These are phyloP conservation scores for Oxyteleia sp. DNA, from an alignment of 2,888 invertebrate species.

Conservation along the genomic window DNA sequence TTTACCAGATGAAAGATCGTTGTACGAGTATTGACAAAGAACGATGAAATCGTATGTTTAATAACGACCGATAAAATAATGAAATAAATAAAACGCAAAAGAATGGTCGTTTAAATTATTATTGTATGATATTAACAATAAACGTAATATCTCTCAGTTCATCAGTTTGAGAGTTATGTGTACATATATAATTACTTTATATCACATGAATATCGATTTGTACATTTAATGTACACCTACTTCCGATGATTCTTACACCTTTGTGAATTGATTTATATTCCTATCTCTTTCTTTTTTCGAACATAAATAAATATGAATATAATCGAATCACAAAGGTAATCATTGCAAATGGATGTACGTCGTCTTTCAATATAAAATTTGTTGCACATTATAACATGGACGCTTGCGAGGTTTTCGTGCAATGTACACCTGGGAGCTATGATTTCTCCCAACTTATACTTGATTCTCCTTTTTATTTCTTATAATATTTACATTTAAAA, in stretches of 20 bases:
- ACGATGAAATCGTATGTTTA: not conserved
- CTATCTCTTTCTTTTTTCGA: too few relatives aligned
- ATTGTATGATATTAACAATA: slow-evolving; percentile 62
- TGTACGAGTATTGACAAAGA: slow-evolving; percentile 26
- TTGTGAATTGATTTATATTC: too few relatives aligned
- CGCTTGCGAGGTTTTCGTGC: slow-evolving; percentile 24
- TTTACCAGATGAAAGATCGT: slow-evolving; percentile 29
- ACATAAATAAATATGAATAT: too few relatives aligned
- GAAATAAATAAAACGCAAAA: too few relatives aligned
- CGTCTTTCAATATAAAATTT: slow-evolving; percentile 36
- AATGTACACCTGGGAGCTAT: too few relatives aligned
- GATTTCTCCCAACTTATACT: too few relatives aligned
- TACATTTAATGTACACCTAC: slow-evolving; percentile 49
- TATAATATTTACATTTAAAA: too few relatives aligned
- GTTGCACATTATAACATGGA: slow-evolving; percentile 38
- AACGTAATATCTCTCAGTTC: slow-evolving; percentile 42
- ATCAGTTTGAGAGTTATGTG: slow-evolving; percentile 54
- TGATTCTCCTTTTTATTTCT: too few relatives aligned
- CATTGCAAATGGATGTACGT: too few relatives aligned
- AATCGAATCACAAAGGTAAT: too few relatives aligned
- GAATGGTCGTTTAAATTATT: slow-evolving; percentile 57
- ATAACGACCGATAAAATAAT: too few relatives aligned
- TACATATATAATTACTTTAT: slow-evolving; percentile 67
- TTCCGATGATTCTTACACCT: too few relatives aligned
- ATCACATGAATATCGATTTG: slow-evolving; percentile 54